A percentile compares a stretch with the other conserved stretches of the same genome.
Conservation (phyloP, 2,113 vertebrate genomes). For the Mustela lutreola region DNA sequence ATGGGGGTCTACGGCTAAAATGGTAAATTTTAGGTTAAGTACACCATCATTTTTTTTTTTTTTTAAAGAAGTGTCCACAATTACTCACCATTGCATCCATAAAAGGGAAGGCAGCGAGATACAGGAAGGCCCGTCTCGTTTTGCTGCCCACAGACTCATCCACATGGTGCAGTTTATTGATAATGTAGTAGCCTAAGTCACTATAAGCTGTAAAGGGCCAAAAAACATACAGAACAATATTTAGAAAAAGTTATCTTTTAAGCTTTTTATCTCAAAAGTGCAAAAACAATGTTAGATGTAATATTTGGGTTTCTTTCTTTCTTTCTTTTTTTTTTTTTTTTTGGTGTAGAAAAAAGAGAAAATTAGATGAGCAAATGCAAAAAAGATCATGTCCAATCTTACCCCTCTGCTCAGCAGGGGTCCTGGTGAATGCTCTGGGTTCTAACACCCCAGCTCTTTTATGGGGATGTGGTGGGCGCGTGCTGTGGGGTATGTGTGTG, state of each 20-base stretch:
- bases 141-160: conserved; percentile 97
- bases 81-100: conserved; percentile 98
- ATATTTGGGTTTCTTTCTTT: not conserved
- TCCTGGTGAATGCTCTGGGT: not conserved
- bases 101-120: conserved; percentile 96
- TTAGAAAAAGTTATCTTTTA: not conserved
- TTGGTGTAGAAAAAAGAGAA: not conserved
- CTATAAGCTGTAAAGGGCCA: conserved; percentile 91
- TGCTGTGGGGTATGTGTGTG: rapidly evolving
- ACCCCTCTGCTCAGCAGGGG: not conserved
- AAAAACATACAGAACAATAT: rapidly evolving
- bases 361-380: not conserved
- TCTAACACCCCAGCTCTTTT: not conserved
- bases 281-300: not conserved
- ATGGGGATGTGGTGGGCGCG: not conserved
- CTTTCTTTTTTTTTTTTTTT: not conserved
- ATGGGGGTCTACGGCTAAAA: not conserved
- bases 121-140: conserved; percentile 97
- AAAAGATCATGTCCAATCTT: not conserved
- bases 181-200: conserved; percentile 97
- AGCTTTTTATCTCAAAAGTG: not conserved
- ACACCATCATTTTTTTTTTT: not conserved
- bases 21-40: too few species aligned
- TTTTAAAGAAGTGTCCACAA: rapidly evolving
- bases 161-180: conserved; percentile 99